Percentiles rank a stretch among this genome's conserved stretches.
These are phyloP conservation scores for Corythaixoides concolor DNA, from an alignment of 2,113 vertebrate genomes.

Conservation along the genomic window DNA sequence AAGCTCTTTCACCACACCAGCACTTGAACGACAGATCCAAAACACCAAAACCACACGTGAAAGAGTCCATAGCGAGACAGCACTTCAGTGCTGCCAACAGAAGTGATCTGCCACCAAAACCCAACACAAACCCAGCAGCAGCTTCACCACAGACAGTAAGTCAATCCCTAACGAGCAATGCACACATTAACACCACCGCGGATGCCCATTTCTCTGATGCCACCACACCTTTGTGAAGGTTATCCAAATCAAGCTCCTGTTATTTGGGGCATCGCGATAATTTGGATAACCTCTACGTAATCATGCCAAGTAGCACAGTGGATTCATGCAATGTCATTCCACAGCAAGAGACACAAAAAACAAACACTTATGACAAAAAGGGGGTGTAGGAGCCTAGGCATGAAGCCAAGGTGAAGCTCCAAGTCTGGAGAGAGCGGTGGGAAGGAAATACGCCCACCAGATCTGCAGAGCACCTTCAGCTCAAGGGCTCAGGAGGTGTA, in stretches of 20 bases:
- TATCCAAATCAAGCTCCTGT: not conserved
- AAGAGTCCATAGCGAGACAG: fast-evolving
- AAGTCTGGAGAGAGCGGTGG: not conserved
- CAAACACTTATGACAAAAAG: not conserved
- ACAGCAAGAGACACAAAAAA: not conserved
- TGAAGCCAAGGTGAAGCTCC: not conserved
- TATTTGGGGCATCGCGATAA: not conserved
- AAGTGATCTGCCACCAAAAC: not conserved
- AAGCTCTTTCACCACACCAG: constrained; percentile 18
- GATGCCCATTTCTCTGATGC: not conserved
- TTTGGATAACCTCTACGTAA: not conserved
- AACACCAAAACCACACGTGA: not conserved
- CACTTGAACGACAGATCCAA: not conserved
- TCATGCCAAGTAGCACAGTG: not conserved
- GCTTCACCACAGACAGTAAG: not conserved
- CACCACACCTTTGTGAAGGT: not conserved
- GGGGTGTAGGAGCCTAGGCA: not conserved
- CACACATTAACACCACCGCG: not conserved
- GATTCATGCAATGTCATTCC: not conserved
- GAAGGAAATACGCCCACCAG: not conserved
- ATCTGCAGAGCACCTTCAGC: not conserved
- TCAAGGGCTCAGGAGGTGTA: not conserved
- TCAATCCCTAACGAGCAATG: not conserved
- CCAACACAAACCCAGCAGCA: not conserved
- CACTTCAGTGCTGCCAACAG: not conserved